Conservation (phyloP, 2,113 vertebrate genomes). For the Rhinolophus sinicus region DNA sequence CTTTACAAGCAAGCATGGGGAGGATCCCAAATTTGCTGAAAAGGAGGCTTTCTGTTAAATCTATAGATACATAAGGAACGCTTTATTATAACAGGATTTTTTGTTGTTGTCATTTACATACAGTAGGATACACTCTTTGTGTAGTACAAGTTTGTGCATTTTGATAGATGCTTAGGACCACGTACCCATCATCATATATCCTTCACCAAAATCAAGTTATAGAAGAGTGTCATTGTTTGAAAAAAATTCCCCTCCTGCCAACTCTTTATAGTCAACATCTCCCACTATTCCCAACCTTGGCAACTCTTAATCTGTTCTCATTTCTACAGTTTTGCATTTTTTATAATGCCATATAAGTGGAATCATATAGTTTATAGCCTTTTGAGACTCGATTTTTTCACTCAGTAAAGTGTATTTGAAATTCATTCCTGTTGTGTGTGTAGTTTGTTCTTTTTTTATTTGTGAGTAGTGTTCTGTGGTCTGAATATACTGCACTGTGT, state of each 20-base stretch:
- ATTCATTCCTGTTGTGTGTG: not conserved
- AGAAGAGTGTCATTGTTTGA: not conserved
- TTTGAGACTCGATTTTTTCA: not conserved
- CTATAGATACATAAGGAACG: not conserved
- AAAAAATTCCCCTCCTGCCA: not conserved
- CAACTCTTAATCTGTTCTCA: not conserved
- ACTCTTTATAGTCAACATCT: not conserved
- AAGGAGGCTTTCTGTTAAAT: not conserved
- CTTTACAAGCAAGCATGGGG: not conserved
- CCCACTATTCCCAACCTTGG: not conserved
- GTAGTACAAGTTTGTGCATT: not conserved
- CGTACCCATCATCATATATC: not conserved
- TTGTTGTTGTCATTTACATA: not conserved
- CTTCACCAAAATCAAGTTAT: not conserved
- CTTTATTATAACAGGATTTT: not conserved
- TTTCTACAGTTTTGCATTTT: not conserved
- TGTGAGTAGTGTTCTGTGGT: not conserved
- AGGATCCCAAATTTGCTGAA: not conserved
- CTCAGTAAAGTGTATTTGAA: not conserved
- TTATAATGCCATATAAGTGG: not conserved
- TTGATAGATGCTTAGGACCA: not conserved
- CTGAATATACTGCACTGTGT: not conserved
- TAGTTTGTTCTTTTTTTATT: not conserved
- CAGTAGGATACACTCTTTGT: not conserved
- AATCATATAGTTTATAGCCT: not conserved